Base-by-base conservation (phyloP, 1,140 invertebrate species). In the Euschistus heros region DNA sequence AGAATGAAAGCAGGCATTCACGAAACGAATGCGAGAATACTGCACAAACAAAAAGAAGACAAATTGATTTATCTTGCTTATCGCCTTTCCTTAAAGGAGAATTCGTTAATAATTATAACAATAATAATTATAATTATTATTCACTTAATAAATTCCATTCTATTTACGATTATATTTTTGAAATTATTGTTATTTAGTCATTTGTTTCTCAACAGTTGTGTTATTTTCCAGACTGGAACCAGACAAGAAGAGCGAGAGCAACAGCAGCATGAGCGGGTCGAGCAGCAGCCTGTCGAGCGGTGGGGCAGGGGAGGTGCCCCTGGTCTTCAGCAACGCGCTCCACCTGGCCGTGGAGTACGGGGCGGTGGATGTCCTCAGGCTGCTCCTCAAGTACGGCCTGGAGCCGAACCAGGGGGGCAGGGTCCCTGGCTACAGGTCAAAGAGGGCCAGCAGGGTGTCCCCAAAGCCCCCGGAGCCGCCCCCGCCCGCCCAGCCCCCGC, bases 291-390 rank as follows among this genome's bases (percentile, higher is more conserved):
- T 52, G 14, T 22, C n/a, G 27, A 37, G 26, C 44, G 27, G 30
- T n/a, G 24, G 26, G 24, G 37, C 33, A 13, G 61, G 61, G 3
- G 42, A 44, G 42, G 55, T 66, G 3, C 79, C 78, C 5, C 72
- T 76, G 1, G 76, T 81, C 26, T 82, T 83, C 70, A 76, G 74
- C 66, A 82, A 81, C 69, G 80, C 80, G 5, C 73, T 84, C 0
- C 81, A 83, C 71, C 72, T 81, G 55, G 81, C 81, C 3, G 77
- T 84, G 18, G 79, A 81, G 66, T 75, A 79, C 69, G 76, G 76
- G n/a, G 76, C 82, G 0, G 70, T 79, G 18, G 81, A 83, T 67
- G 81, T 81, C 0, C 74, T 79, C 0, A 73, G 79, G 14, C 74
- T 81, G 0, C 74, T 84, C 10, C 76, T 84, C 24, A 78, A 78